phyloP scores from a whole-genome alignment of 2,888 invertebrate genomes.

The Campopleginae sp. region DNA sequence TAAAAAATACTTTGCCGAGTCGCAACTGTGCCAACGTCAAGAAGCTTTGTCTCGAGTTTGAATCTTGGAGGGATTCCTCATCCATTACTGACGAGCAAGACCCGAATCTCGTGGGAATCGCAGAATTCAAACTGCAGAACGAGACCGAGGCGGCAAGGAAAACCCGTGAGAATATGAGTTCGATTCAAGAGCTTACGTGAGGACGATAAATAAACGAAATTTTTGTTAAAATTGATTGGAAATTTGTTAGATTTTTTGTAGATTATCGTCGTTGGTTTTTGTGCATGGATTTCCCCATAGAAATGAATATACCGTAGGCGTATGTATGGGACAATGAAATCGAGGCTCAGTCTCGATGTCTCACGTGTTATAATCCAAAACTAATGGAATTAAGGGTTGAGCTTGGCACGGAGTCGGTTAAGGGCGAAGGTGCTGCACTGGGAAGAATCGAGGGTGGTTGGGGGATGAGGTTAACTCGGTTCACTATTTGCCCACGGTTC shows the following conservation, averaged over 20 bases:
- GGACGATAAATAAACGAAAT: background rate
- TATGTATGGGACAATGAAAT: conserved; percentile 29
- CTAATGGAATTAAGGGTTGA: conserved; percentile 66
- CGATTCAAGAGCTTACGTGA: conserved; percentile 16
- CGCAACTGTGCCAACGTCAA: conserved; percentile 30
- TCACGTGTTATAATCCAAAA: conserved; percentile 72
- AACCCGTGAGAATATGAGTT: conserved; percentile 32
- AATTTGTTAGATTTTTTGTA: background rate
- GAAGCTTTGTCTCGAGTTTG: conserved; percentile 36
- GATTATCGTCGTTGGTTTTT: background rate
- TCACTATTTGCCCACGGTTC: conserved; percentile 69
- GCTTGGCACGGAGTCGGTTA: conserved; percentile 37
- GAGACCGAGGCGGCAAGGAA: conserved; percentile 13
- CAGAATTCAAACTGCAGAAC: conserved; percentile 38
- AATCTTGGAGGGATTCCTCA: conserved; percentile 53
- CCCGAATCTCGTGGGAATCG: conserved; percentile 51
- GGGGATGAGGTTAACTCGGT: conserved; percentile 69
- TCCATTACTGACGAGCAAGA: conserved; percentile 58
- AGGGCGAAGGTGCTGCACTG: conserved; percentile 56
- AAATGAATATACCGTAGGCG: background rate
- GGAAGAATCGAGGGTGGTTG: conserved; percentile 25
- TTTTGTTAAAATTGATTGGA: background rate
- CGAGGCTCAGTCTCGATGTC: conserved; percentile 71
- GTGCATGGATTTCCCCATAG: background rate
- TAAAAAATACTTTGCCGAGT: background rate